These are phyloP conservation scores for Clusia tigrina DNA, from an alignment of 2,888 invertebrate genomes.

Conservation along the genomic window DNA sequence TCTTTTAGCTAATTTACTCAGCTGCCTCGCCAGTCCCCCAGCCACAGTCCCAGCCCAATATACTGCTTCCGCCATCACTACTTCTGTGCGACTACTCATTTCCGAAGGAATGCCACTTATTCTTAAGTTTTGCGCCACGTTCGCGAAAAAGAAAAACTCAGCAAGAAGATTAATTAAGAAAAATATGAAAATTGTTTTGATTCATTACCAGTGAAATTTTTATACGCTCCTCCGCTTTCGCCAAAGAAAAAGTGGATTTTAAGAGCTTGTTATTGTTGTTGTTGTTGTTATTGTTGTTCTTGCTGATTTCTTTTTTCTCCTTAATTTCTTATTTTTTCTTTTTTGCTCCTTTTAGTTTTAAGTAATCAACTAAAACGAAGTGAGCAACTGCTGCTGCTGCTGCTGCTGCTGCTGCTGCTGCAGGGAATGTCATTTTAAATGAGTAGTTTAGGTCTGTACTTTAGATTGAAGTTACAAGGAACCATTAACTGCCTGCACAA, in stretches of 20 bases:
- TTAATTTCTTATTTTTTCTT: no score
- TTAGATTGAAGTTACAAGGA: no score
- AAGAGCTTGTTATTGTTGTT: no score
- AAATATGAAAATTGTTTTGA: constrained; percentile 61
- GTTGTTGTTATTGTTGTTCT: no score
- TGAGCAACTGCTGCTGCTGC: neutral
- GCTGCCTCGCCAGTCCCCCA: constrained; percentile 18
- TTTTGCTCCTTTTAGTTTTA: no score
- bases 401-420: neutral
- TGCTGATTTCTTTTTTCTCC: neutral
- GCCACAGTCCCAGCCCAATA: neutral
- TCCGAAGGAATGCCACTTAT: constrained; percentile 11
- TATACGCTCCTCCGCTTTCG: constrained; percentile 25
- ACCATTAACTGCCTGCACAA: no score
- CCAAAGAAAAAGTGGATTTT: neutral
- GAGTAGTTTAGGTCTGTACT: no score
- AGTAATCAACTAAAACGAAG: neutral
- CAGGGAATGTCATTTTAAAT: no score
- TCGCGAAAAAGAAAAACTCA: constrained; percentile 30
- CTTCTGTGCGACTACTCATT: constrained; percentile 17
- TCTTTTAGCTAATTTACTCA: constrained; percentile 48
- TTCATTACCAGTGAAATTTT: constrained; percentile 53
- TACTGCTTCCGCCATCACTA: neutral
- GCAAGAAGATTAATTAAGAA: constrained; percentile 61
- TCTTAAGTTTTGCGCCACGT: constrained; percentile 27